A percentile compares a stretch with the other conserved stretches of the same genome.
Conservation (phyloP, 2,797 vertebrate species). For the Anabacerthia variegaticeps region DNA sequence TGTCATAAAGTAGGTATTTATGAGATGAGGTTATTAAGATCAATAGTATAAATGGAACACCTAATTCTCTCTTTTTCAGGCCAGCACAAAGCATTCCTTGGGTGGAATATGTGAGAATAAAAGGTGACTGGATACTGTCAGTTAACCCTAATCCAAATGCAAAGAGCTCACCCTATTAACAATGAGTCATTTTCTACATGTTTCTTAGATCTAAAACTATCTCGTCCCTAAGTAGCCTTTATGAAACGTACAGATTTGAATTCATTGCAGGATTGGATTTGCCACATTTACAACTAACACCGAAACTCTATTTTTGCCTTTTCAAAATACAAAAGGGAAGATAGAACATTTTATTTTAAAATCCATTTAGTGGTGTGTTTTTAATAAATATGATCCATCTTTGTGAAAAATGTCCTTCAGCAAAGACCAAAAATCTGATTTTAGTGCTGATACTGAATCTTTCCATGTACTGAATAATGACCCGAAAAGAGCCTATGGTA, state of each 20-base stretch:
- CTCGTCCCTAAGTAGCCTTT: conserved; percentile 71
- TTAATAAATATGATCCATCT: conserved; percentile 27
- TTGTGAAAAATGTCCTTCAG: not conserved
- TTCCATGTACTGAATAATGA: not conserved
- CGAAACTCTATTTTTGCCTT: not conserved
- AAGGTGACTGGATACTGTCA: conserved; percentile 70
- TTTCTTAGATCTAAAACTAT: conserved; percentile 73
- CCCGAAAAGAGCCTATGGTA: not conserved
- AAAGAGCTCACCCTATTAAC: conserved; percentile 74
- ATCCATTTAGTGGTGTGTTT: not conserved
- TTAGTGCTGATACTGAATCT: not conserved
- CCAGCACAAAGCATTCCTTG: conserved; percentile 62
- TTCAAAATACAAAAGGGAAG: not conserved
- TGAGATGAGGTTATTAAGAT: conserved; percentile 77
- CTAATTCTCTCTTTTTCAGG: conserved; percentile 74
- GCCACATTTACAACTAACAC: conserved; percentile 17
- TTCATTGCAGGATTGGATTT: conserved; percentile 37
- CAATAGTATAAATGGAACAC: conserved; percentile 74
- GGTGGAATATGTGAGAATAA: conserved; percentile 58
- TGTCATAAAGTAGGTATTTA: conserved; percentile 77
- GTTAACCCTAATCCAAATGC: conserved; percentile 78
- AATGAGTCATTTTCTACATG: conserved; percentile 70
- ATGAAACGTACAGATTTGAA: conserved; percentile 50
- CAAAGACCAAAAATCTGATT: not conserved
- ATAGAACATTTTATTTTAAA: not conserved